Conservation (phyloP, 2,888 invertebrate species). For the Nomada ferruginata region DNA sequence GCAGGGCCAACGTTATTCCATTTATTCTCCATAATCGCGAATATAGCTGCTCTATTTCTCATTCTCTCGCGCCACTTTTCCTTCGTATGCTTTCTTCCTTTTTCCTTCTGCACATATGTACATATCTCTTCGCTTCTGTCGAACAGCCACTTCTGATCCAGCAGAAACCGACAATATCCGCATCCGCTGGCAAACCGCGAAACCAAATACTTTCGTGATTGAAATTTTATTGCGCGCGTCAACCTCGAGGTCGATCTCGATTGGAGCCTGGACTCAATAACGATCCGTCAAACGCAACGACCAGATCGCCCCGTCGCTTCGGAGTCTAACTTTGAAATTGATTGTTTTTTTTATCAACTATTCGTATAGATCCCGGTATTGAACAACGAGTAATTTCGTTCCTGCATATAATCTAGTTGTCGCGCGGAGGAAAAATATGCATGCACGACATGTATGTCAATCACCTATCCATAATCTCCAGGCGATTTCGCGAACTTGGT, state of each 20-base stretch:
- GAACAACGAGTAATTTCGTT: background rate
- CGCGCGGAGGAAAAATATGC: background rate
- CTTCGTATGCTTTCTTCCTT: background rate
- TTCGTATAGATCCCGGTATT: background rate
- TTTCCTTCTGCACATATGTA: background rate
- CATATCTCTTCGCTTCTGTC: background rate
- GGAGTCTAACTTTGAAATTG: constrained; percentile 43
- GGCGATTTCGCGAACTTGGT: constrained; percentile 61
- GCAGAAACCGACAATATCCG: background rate
- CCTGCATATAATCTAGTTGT: background rate
- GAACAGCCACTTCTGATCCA: constrained; percentile 13
- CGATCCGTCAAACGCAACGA: constrained; percentile 63
- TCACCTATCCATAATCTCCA: constrained; percentile 49
- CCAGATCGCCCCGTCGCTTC: constrained; percentile 26
- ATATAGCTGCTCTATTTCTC: constrained; percentile 29
- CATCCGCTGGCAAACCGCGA: constrained; percentile 32
- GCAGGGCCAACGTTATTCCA: constrained; percentile 46
- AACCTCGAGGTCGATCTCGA: constrained; percentile 47
- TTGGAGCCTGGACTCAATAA: constrained; percentile 55
- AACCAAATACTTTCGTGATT: constrained; percentile 67
- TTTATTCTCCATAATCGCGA: constrained; percentile 65
- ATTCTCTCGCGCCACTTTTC: constrained; percentile 12
- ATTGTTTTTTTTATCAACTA: constrained; percentile 13
- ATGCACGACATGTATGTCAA: constrained; percentile 32
- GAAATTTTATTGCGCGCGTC: constrained; percentile 68